Percentiles rank a stretch among this genome's conserved stretches.
Evolutionary conservation across 2,888 invertebrate species (phyloP).

Genomic region (Odontomyia ornata): DNA sequence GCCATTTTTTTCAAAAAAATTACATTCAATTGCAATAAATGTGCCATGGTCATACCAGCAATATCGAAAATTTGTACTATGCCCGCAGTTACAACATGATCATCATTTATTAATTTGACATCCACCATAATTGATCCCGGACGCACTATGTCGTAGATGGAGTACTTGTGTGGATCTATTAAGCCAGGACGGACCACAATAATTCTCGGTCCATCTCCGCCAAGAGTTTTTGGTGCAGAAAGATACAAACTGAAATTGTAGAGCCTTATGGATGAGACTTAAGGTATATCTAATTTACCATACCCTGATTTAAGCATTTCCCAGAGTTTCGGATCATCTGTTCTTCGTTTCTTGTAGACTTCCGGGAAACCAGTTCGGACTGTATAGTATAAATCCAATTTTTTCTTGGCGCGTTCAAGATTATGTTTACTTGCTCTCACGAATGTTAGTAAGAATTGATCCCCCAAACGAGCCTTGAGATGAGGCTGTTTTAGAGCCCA

Average conservation of each 20-base stretch:
- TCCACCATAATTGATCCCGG: conserved; percentile 67
- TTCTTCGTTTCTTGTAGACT: conserved; percentile 62
- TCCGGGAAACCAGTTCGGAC: conserved; percentile 68
- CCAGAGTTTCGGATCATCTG: conserved; percentile 51
- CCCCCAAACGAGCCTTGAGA: conserved; percentile 57
- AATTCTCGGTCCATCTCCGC: conserved; percentile 62
- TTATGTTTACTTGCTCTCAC: conserved; percentile 67
- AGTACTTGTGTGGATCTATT: conserved; percentile 61
- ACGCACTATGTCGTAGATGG: too few relatives aligned
- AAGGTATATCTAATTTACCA: too few relatives aligned
- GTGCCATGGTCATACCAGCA: conserved; percentile 64
- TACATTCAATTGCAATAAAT: conserved; percentile 67
- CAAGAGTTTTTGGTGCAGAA: too few relatives aligned
- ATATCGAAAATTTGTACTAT: conserved; percentile 67
- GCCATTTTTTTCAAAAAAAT: conserved; percentile 67
- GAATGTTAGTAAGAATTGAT: conserved; percentile 67
- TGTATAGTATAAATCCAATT: conserved; percentile 69
- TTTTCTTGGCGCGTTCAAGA: conserved; percentile 67
- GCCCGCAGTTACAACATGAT: conserved; percentile 65
- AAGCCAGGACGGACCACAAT: conserved; percentile 64
- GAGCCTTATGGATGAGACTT: too few relatives aligned
- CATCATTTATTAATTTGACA: conserved; percentile 68
- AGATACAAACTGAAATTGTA: conserved; percentile 55
- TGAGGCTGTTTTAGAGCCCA: conserved; percentile 58
- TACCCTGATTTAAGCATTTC: conserved; percentile 52